Base-by-base conservation (phyloP, 2,113 vertebrate genomes). In the Miniopterus natalensis region DNA sequence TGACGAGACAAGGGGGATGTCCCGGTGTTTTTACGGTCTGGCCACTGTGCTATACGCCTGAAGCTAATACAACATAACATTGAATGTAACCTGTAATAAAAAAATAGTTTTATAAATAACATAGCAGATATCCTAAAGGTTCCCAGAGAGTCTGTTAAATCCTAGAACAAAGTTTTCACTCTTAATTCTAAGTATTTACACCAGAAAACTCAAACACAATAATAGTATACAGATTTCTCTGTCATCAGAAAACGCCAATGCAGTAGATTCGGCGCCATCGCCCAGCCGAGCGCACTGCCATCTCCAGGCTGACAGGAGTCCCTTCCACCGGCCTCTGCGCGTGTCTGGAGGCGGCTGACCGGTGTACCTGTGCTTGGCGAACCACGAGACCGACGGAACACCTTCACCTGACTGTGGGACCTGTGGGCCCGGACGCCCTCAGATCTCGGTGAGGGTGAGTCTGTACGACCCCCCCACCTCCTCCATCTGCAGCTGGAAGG, bases 371-470 rank as follows among this genome's bases (percentile, higher is more conserved):
- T 29, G 83, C 84, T 47, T 79, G 71, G 88, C 86, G 70, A 63
- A 80, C 75, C 59, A 78, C 92, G 92, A 86, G 79, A 45, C 96
- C 96, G 68, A 42, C 6, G 91, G 65, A 68, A 95, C 96, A 94
- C 84, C 97, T 95, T 90, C 81, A 47, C 14, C 88, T 92, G 86
- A 31, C 92, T 90, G 81, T 40, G 61, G 92, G 88, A 73, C 59
- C 25, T 1, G 42, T 0, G 42, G 70, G 70, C 20, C 36, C 0
- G 27, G 21, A 47, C 84, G 57, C 94, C 96, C 92, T 99, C 98
- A 99, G 97, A 99, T 99, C 97, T 99, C 99, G 0, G 99, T 99
- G 66, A 99, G 99, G 29, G 99, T 99, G 97, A 99, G 99, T 92
- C 99, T 99, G 98, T 99, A 99, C 29, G 99, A 98, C 79, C 99